These are phyloP conservation scores for Eriosoma lanigerum DNA, from an alignment of 1,140 invertebrate genomes.

Conservation along the genomic window DNA sequence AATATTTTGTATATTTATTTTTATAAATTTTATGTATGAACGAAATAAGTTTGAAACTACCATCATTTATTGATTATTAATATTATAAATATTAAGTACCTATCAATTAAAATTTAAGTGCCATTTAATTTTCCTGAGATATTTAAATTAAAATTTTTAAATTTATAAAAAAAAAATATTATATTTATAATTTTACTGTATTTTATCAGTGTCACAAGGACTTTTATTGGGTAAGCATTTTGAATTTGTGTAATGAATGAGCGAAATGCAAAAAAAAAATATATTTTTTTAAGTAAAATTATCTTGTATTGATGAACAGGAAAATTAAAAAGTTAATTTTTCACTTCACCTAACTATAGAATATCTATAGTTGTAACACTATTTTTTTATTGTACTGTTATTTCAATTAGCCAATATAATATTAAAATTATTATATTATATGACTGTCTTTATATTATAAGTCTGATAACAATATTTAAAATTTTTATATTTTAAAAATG, in stretches of 20 bases:
- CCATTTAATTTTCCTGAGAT: neutral
- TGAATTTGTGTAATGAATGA: too few relatives aligned
- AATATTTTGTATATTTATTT: neutral
- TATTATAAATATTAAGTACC: conserved; percentile 2
- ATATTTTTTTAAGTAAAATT: too few relatives aligned
- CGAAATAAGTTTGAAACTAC: neutral
- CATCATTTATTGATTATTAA: neutral
- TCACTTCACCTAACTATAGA: too few relatives aligned
- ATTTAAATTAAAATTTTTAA: neutral
- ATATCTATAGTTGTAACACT: too few relatives aligned
- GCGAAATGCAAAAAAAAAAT: too few relatives aligned
- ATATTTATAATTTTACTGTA: too few relatives aligned
- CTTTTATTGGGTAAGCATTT: too few relatives aligned
- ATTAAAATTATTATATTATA: conserved; percentile 2
- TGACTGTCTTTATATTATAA: conserved; percentile 11
- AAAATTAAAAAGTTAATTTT: too few relatives aligned
- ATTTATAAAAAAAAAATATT: neutral
- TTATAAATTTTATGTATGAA: neutral
- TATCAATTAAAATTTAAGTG: neutral
- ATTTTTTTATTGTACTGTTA: neutral
- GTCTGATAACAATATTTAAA: conserved; percentile 26
- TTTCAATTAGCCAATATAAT: neutral
- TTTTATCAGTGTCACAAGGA: too few relatives aligned
- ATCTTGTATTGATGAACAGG: too few relatives aligned
- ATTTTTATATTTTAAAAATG: neutral